phyloP scores from a whole-genome alignment of 2,888 invertebrate species.

The Ophion ventricosus region DNA sequence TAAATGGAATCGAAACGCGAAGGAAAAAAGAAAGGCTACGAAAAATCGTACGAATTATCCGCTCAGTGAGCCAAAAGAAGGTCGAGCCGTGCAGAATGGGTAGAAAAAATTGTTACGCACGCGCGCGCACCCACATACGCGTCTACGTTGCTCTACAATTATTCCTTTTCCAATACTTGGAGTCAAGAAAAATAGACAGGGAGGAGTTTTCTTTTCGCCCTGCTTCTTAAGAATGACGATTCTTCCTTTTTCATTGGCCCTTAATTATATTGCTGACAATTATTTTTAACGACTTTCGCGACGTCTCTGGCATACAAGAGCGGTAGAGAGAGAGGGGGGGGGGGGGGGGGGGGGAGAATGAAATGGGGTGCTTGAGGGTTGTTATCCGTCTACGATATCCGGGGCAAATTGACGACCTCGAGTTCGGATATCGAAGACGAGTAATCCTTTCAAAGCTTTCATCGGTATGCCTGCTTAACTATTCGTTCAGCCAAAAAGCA shows the following conservation, averaged over 20 bases:
- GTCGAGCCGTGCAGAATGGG: constrained; percentile 50
- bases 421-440: constrained; percentile 40
- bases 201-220: constrained; percentile 38
- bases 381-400: constrained; percentile 30
- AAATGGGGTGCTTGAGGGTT: constrained; percentile 33
- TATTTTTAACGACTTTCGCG: constrained; percentile 81
- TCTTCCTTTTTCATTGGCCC: constrained; percentile 72
- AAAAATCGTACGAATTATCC: constrained; percentile 71
- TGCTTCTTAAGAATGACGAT: constrained; percentile 29
- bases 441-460: constrained; percentile 64
- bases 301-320: constrained; percentile 74
- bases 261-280: constrained; percentile 82
- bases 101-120: constrained; percentile 24
- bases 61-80: constrained; percentile 54
- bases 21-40: constrained; percentile 63
- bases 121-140: neutral
- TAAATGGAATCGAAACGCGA: constrained; percentile 62
- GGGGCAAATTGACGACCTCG: constrained; percentile 31
- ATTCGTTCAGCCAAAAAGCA: neutral
- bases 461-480: constrained; percentile 7
- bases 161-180: constrained; percentile 13
- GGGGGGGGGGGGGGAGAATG: neutral
- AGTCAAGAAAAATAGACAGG: constrained; percentile 12
- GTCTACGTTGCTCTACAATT: constrained; percentile 3
- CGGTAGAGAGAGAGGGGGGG: constrained; percentile 58